Evolutionary conservation across 2,113 vertebrate species (phyloP).

Genomic region (Struthio camelus): DNA sequence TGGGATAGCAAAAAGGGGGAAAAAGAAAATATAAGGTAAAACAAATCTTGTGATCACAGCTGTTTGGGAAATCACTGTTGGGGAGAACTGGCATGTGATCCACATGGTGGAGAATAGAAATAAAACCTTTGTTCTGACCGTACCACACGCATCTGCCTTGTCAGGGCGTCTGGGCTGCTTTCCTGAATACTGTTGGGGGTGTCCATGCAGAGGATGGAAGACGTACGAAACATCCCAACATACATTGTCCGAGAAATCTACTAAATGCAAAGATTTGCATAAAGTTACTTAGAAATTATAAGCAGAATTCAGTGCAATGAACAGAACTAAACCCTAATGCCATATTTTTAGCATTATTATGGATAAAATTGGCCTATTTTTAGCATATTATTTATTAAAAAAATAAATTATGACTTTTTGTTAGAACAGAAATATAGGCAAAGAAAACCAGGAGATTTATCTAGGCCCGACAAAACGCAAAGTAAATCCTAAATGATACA

Average conservation of each 20-base stretch:
- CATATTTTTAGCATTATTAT: background rate
- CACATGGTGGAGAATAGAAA: background rate
- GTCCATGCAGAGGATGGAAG: accelerated
- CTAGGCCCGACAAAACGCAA: background rate
- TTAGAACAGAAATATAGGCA: background rate
- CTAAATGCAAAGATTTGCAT: background rate
- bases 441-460: background rate
- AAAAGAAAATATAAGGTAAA: background rate
- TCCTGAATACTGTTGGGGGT: background rate
- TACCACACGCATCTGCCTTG: background rate
- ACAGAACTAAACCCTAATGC: background rate
- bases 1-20: accelerated
- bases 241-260: background rate
- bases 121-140: background rate
- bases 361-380: background rate
- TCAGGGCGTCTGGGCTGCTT: background rate
- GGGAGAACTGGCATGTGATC: background rate
- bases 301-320: background rate
- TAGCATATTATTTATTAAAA: background rate
- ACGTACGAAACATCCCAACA: background rate
- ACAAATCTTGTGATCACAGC: background rate
- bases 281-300: background rate
- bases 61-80: background rate
- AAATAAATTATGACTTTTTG: background rate
- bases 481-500: background rate